A percentile compares a stretch with the other conserved stretches of the same genome.
These are phyloP conservation scores for Mimachlamys varia DNA, from an alignment of 2,888 invertebrate species.

Conservation along the genomic window DNA sequence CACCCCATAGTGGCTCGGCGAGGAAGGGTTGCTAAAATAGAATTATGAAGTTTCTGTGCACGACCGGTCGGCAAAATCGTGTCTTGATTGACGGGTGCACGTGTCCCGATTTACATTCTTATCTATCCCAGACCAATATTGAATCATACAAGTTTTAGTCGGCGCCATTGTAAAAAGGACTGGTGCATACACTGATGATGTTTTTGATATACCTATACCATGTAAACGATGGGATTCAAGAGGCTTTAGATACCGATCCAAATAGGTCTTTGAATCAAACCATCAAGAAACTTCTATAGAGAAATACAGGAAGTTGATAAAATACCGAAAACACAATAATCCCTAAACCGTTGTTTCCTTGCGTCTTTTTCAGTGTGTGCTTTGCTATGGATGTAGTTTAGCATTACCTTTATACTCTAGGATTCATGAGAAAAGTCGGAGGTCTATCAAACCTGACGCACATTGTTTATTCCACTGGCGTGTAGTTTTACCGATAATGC, in stretches of 20 bases:
- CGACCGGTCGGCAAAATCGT: constrained; percentile 1
- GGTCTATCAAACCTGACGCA: neutral
- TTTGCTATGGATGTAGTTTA: neutral
- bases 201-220: constrained; percentile 31
- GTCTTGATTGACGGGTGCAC: constrained; percentile 29
- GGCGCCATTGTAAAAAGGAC: constrained; percentile 34
- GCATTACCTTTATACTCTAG: neutral
- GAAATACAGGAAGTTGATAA: constrained; percentile 36
- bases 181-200: neutral
- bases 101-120: constrained; percentile 31
- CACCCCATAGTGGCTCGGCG: neutral
- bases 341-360: constrained; percentile 8
- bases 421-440: constrained; percentile 24
- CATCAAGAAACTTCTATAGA: constrained; percentile 24
- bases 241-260: constrained; percentile 24
- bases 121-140: constrained; percentile 34
- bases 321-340: constrained; percentile 32
- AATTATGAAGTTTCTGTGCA: constrained; percentile 7
- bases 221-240: constrained; percentile 27
- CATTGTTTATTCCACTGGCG: neutral
- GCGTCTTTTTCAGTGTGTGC: neutral
- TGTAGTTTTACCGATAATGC: neutral
- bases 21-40: neutral
- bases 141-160: constrained; percentile 33
- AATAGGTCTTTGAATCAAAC: constrained; percentile 23